These are phyloP conservation scores for Neodontobutis hainanensis DNA, from an alignment of 2,113 vertebrate genomes.

Conservation along the genomic window DNA sequence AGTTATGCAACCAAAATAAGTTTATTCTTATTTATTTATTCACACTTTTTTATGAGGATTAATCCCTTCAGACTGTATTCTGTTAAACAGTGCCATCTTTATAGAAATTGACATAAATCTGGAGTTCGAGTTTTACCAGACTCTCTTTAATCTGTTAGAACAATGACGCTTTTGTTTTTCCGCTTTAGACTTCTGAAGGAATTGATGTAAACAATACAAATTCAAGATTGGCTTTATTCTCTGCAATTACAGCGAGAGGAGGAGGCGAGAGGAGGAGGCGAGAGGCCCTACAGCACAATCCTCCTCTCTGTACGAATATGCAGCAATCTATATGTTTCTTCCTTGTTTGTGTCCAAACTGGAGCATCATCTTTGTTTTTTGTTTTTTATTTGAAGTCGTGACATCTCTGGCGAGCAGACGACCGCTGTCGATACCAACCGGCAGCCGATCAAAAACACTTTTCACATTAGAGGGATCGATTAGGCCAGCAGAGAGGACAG, in stretches of 20 bases:
- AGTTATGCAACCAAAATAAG: too few species aligned
- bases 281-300: constrained; percentile 26
- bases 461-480: constrained; percentile 64
- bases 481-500: constrained; percentile 22
- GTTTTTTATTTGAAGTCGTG: constrained; percentile 36
- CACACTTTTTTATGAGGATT: too few species aligned
- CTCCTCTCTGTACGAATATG: background rate
- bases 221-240: constrained; percentile 46
- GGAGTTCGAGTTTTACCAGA: background rate
- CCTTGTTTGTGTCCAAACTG: constrained; percentile 45
- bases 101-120: background rate
- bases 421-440: constrained; percentile 53
- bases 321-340: constrained; percentile 39
- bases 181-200: constrained; percentile 26
- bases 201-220: constrained; percentile 45
- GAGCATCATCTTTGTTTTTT: constrained; percentile 12
- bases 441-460: constrained; percentile 62
- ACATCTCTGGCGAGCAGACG: constrained; percentile 19
- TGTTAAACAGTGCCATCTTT: background rate
- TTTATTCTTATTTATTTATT: too few species aligned
- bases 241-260: constrained; percentile 48
- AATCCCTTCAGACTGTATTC: too few species aligned
- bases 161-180: constrained; percentile 27
- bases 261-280: too few species aligned
- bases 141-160: constrained; percentile 24